These are phyloP conservation scores for Camponotus fellah DNA, from an alignment of 2,888 invertebrate species.

Conservation along the genomic window DNA sequence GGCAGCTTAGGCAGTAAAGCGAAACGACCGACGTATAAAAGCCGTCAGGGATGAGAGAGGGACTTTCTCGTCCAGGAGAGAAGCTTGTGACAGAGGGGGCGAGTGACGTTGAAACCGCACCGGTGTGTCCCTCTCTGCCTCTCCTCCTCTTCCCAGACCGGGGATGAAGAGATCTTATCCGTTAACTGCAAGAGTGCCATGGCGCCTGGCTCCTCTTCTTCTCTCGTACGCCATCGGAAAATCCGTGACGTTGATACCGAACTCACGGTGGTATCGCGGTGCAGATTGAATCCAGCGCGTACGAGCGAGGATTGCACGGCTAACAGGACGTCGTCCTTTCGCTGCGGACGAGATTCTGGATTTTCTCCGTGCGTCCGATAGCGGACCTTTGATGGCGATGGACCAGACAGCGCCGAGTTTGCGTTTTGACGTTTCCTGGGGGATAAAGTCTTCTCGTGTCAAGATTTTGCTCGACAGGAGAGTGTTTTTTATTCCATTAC, in stretches of 20 bases:
- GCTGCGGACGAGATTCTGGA: slow-evolving; percentile 37
- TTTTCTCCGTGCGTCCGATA: background rate
- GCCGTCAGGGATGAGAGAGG: slow-evolving; percentile 59
- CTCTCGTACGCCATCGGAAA: slow-evolving; percentile 63
- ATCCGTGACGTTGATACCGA: slow-evolving; percentile 62
- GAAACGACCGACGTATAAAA: slow-evolving; percentile 79
- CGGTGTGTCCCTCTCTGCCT: slow-evolving; percentile 64
- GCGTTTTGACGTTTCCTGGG: background rate
- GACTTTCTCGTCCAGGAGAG: slow-evolving; percentile 59
- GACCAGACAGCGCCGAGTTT: background rate
- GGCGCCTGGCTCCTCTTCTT: slow-evolving; percentile 56
- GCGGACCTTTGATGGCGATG: background rate
- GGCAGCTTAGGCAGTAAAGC: slow-evolving; percentile 75
- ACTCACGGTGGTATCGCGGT: slow-evolving; percentile 37
- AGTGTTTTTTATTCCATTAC: background rate
- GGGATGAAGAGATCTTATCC: slow-evolving; percentile 81
- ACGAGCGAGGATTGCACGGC: slow-evolving; percentile 41
- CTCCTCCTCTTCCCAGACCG: slow-evolving; percentile 5
- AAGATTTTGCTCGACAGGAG: background rate
- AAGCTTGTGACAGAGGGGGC: slow-evolving; percentile 68
- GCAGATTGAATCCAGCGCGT: slow-evolving; percentile 63
- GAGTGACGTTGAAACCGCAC: slow-evolving; percentile 80
- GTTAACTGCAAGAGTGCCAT: slow-evolving; percentile 71
- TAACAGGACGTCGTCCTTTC: slow-evolving; percentile 22
- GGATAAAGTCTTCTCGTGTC: background rate